A percentile compares a stretch with the other conserved stretches of the same genome.
Evolutionary conservation across 53 echinoderm and acorn worm species (phyloP).

Genomic region (Antedon mediterranea): DNA sequence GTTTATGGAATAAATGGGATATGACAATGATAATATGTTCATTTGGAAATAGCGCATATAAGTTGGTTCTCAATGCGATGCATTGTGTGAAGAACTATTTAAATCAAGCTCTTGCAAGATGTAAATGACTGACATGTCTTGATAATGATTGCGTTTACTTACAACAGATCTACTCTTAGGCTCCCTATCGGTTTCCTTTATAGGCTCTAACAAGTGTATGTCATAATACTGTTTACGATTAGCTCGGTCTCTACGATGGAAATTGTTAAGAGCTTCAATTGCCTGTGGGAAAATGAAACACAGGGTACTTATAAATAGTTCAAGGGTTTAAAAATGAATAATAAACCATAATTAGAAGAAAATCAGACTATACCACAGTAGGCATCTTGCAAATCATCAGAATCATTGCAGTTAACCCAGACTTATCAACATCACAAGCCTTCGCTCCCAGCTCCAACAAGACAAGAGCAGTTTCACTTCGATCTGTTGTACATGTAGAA

Average conservation of each 20-base stretch:
- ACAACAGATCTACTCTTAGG: conserved; percentile 48
- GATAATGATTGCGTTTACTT: too few species aligned
- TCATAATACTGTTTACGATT: conserved; percentile 88
- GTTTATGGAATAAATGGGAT: too few species aligned
- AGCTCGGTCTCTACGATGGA: conserved; percentile 64
- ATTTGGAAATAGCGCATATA: too few species aligned
- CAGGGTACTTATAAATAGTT: too few species aligned
- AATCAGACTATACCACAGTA: conserved; percentile 56
- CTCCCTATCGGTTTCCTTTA: conserved; percentile 35
- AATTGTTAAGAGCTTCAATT: conserved; percentile 57
- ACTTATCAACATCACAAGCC: conserved; percentile 51
- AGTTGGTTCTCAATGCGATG: too few species aligned
- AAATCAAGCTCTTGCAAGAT: too few species aligned
- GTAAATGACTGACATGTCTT: too few species aligned
- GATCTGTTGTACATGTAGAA: conserved; percentile 35
- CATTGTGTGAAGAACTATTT: too few species aligned
- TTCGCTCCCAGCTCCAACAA: conserved; percentile 58
- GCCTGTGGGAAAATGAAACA: conserved; percentile 41
- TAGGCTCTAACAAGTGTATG: conserved; percentile 62
- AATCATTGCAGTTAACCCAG: conserved; percentile 62
- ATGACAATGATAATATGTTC: too few species aligned
- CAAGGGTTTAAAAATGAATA: too few species aligned
- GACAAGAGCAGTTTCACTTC: conserved; percentile 72
- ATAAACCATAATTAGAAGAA: too few species aligned
- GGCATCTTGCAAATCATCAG: conserved; percentile 89